phyloP scores from a whole-genome alignment of 2,888 invertebrate species.

The Sclerodermus sp. region DNA sequence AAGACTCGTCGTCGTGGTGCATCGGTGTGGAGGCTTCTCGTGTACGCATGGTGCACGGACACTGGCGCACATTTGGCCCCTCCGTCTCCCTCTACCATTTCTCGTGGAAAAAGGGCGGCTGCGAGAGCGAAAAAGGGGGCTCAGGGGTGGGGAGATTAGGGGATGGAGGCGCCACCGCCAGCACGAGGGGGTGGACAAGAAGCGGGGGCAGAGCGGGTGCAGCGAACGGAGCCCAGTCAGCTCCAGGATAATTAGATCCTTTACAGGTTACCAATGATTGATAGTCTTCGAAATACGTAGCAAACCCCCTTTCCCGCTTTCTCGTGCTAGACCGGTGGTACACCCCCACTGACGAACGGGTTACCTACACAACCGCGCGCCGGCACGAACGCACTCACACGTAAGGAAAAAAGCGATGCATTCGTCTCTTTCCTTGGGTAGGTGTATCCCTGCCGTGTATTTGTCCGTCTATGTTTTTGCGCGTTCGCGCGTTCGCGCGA shows the following conservation, averaged over 20 bases:
- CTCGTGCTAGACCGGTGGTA: no score
- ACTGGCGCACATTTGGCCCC: constrained; percentile 1
- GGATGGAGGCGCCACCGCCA: constrained; percentile 9
- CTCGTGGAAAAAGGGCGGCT: constrained; percentile 31
- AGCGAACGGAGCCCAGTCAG: constrained; percentile 40
- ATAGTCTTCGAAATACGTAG: constrained; percentile 41
- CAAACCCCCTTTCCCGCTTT: constrained; percentile 2
- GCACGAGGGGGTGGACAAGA: constrained; percentile 32
- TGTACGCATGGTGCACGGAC: no score
- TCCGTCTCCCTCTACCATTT: neutral
- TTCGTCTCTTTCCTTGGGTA: no score
- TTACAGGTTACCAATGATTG: constrained; percentile 43
- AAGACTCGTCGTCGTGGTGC: no score
- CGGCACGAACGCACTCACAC: neutral
- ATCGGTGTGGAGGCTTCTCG: no score
- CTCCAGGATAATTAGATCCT: constrained; percentile 42
- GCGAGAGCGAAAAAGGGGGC: constrained; percentile 37
- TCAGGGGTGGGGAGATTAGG: constrained; percentile 1
- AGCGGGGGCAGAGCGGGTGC: constrained; percentile 27
- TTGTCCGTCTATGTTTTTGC: no score
- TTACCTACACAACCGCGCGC: neutral
- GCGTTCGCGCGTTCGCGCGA: neutral
- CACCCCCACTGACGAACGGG: no score
- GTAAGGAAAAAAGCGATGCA: no score
- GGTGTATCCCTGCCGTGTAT: no score